These are phyloP conservation scores for Myotis pilosus DNA, from an alignment of 2,797 vertebrate genomes.

Conservation along the genomic window DNA sequence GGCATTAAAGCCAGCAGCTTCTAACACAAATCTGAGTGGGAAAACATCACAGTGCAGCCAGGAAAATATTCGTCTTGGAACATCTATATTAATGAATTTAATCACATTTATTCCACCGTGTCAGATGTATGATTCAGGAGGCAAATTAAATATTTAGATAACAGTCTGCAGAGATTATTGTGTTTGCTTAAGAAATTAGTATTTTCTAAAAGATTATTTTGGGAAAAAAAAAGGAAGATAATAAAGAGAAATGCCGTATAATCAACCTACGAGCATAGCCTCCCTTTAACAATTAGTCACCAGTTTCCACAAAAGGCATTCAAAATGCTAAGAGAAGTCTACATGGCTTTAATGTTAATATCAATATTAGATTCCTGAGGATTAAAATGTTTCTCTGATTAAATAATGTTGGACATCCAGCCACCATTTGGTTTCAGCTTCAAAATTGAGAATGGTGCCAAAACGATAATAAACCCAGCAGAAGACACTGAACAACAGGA, in stretches of 20 bases:
- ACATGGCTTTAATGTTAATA: conserved; percentile 16
- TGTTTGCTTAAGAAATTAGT: conserved; percentile 67
- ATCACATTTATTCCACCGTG: conserved; percentile 53
- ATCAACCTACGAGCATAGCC: conserved; percentile 6
- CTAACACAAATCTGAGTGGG: conserved; percentile 31
- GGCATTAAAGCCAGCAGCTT: conserved; percentile 14
- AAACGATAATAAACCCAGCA: conserved; percentile 34
- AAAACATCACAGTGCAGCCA: conserved; percentile 38
- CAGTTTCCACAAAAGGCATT: conserved; percentile 30
- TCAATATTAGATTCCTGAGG: conserved; percentile 35
- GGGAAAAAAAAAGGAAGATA: not conserved
- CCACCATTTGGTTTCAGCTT: conserved; percentile 45
- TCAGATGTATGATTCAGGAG: conserved; percentile 45
- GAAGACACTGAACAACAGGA: conserved; percentile 8
- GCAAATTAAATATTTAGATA: conserved; percentile 71
- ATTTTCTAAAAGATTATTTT: conserved; percentile 59
- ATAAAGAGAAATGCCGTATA: not conserved
- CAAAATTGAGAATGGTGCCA: conserved; percentile 28
- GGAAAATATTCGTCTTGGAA: conserved; percentile 53
- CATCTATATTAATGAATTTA: conserved; percentile 67
- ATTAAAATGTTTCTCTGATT: conserved; percentile 42
- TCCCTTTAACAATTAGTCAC: conserved; percentile 33
- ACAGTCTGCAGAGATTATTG: conserved; percentile 48
- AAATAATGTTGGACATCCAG: conserved; percentile 3
- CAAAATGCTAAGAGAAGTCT: not conserved